These are phyloP conservation scores for Lycodopsis pacificus DNA, from an alignment of 2,797 vertebrate species.

Conservation along the genomic window DNA sequence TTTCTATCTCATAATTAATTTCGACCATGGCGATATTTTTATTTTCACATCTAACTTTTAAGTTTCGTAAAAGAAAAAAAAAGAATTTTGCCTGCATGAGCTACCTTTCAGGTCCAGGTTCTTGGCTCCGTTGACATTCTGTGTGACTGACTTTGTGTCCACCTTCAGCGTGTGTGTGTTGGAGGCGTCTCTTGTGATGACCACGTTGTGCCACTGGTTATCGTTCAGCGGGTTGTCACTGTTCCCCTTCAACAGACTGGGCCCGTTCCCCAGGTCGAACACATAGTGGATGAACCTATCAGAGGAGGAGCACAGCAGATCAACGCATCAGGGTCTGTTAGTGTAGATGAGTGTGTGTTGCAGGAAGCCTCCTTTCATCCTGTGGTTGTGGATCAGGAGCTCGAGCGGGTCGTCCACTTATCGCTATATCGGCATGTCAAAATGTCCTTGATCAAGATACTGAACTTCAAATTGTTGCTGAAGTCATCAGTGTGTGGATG, in stretches of 20 bases:
- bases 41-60: too few relatives aligned
- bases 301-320: constrained; percentile 5
- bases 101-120: constrained; percentile 97
- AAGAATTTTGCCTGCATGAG: too few relatives aligned
- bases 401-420: background rate
- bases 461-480: background rate
- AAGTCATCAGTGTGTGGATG: background rate
- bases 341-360: background rate
- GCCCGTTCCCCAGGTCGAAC: constrained; percentile 96
- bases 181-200: constrained; percentile 93
- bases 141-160: constrained; percentile 94
- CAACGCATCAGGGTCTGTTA: constrained; percentile 2
- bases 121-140: constrained; percentile 97
- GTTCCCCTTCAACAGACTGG: constrained; percentile 97
- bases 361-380: constrained; percentile 5
- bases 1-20: too few relatives aligned
- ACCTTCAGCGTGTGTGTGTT: constrained; percentile 97
- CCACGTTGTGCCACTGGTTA: constrained; percentile 98
- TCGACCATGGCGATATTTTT: too few relatives aligned
- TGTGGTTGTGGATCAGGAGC: background rate
- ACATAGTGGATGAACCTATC: constrained; percentile 97
- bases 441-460: background rate
- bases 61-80: too few relatives aligned
- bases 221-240: constrained; percentile 94
- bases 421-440: background rate